These are phyloP conservation scores for Enteromius mattozi DNA, from an alignment of 2,797 vertebrate genomes.

Conservation along the genomic window DNA sequence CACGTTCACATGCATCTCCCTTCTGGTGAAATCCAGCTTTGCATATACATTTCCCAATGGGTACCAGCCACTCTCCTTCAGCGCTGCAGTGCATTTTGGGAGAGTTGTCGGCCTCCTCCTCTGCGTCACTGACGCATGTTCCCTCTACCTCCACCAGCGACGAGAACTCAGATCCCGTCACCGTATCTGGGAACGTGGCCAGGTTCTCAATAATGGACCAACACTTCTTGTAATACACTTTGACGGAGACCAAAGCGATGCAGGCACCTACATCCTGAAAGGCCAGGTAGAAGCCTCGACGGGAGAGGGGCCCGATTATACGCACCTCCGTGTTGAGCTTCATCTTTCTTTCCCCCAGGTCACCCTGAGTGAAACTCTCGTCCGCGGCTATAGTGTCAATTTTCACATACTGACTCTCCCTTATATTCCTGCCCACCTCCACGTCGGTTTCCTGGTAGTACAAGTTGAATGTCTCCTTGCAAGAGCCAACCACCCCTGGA, in stretches of 20 bases:
- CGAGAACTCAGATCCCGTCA: conserved; percentile 98
- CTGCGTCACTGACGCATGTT: conserved; percentile 91
- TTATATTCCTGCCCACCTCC: conserved; percentile 93
- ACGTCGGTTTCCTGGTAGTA: conserved; percentile 99
- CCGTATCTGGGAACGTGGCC: conserved; percentile 97
- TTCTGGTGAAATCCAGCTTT: conserved; percentile 98
- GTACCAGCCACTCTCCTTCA: conserved; percentile 98
- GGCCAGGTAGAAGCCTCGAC: conserved; percentile 97
- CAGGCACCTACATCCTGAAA: conserved; percentile 99
- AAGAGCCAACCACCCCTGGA: conserved; percentile 96
- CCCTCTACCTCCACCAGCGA: conserved; percentile 98
- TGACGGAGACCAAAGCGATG: conserved; percentile 97
- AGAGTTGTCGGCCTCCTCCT: conserved; percentile 96
- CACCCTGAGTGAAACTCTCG: conserved; percentile 99
- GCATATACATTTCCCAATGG: conserved; percentile 99
- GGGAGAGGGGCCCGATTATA: conserved; percentile 94
- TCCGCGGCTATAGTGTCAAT: conserved; percentile 99
- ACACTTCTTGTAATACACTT: conserved; percentile 99
- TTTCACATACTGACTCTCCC: conserved; percentile 97
- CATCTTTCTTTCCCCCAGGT: conserved; percentile 99
- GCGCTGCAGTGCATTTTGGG: conserved; percentile 99
- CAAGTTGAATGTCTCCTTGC: conserved; percentile 99
- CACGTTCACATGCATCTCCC: conserved; percentile 97
- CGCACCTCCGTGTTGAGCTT: conserved; percentile 99
- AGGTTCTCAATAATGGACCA: conserved; percentile 99